phyloP scores from a whole-genome alignment of 2,113 vertebrate genomes.

The Zapus hudsonius region DNA sequence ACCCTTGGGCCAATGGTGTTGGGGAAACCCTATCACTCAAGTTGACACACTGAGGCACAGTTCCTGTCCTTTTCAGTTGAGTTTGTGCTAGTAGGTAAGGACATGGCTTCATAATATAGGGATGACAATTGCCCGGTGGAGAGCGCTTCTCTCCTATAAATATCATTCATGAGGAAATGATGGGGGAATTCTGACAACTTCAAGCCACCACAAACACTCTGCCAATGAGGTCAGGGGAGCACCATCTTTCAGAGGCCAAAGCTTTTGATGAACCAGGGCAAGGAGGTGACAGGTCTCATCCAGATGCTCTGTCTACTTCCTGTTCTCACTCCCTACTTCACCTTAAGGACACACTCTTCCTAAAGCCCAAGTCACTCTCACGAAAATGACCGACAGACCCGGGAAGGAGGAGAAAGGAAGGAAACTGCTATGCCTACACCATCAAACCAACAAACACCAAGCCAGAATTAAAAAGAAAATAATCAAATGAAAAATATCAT shows the following conservation, averaged over 20 bases:
- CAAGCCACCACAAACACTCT: not conserved
- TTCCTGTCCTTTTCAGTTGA: not conserved
- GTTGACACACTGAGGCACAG: not conserved
- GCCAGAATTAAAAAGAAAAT: constrained; percentile 39
- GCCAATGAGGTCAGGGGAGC: not conserved
- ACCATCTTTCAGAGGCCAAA: not conserved
- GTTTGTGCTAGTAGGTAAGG: not conserved
- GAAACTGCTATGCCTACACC: not conserved
- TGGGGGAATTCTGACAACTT: not conserved
- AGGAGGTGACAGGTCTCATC: not conserved
- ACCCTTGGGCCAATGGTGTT: not conserved
- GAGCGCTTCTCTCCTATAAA: constrained; percentile 20
- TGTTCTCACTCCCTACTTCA: not conserved
- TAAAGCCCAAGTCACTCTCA: constrained; percentile 41
- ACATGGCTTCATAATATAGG: not conserved
- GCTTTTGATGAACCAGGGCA: not conserved
- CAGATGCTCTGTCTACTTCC: not conserved
- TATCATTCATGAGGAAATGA: not conserved
- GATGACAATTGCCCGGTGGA: not conserved
- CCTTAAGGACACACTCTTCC: not conserved
- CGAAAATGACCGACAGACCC: constrained; percentile 53
- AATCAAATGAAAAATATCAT: constrained; percentile 22
- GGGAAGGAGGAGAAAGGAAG: not conserved
- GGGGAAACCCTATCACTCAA: not conserved
- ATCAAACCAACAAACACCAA: not conserved